Percentiles rank a stretch among this genome's conserved stretches.
Evolutionary conservation across 1,140 invertebrate genomes (phyloP).

Genomic region (Bombus pyrosoma): DNA sequence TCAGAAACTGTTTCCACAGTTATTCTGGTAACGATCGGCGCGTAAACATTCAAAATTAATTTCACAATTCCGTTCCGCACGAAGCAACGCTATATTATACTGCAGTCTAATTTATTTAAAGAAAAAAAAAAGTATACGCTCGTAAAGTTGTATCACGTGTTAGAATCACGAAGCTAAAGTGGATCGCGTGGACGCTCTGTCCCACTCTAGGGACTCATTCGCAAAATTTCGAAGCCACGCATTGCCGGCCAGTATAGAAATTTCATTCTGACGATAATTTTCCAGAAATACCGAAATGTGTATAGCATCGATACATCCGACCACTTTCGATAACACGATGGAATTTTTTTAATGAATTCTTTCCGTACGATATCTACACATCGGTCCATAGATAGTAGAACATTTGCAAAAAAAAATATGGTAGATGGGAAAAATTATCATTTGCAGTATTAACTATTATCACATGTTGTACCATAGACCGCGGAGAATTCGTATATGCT

Average conservation of each 20-base stretch:
- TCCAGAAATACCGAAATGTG: not conserved
- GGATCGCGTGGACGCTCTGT: not conserved
- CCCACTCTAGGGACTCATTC: not conserved
- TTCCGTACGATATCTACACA: not conserved
- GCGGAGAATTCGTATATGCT: not conserved
- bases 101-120: conserved; percentile 5
- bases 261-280: conserved; percentile 19
- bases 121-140: not conserved
- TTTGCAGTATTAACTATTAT: too few species aligned
- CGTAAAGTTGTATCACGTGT: not conserved
- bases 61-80: not conserved
- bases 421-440: too few species aligned
- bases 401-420: not conserved
- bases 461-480: not conserved
- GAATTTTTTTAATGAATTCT: not conserved
- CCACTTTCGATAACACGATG: not conserved
- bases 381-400: not conserved
- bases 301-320: not conserved
- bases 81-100: not conserved
- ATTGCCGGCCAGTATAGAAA: not conserved
- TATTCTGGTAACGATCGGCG: not conserved
- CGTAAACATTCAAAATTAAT: conserved; percentile 14
- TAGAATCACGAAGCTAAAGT: not conserved
- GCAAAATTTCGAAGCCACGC: not conserved
- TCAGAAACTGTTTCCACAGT: not conserved